Conservation (phyloP, 1,140 invertebrate genomes). For the Diplogasteroides magnus region DNA sequence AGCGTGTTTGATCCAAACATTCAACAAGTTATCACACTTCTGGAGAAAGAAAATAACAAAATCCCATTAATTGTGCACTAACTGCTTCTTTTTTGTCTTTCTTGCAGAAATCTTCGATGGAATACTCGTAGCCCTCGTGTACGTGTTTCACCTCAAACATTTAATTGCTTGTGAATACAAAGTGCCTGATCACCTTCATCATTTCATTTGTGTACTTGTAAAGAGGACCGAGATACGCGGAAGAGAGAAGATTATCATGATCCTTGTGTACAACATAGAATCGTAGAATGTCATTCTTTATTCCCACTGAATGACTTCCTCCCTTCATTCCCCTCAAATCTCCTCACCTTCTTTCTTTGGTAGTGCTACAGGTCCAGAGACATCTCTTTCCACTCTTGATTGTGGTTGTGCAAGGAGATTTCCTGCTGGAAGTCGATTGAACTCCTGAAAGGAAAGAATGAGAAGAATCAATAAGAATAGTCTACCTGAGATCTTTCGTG, state of each 20-base stretch:
- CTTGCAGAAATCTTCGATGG: conserved; percentile 51
- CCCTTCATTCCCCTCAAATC: background rate
- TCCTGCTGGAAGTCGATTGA: conserved; percentile 26
- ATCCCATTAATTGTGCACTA: background rate
- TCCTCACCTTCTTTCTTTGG: background rate
- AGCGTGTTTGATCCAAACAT: conserved; percentile 55
- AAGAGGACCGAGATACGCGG: conserved; percentile 45
- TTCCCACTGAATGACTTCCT: conserved; percentile 9
- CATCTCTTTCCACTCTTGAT: conserved; percentile 21
- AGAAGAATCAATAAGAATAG: conserved; percentile 2
- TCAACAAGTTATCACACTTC: conserved; percentile 42
- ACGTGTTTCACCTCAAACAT: conserved; percentile 27
- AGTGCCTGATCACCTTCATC: too few species aligned
- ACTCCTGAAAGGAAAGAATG: conserved; percentile 14
- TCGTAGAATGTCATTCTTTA: conserved; percentile 48
- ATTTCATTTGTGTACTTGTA: conserved; percentile 52
- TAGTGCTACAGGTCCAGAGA: conserved; percentile 19
- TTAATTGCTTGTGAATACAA: too few species aligned
- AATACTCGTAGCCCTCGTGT: conserved; percentile 29
- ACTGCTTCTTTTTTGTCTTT: conserved; percentile 36
- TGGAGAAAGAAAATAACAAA: conserved; percentile 6
- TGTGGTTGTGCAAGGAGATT: conserved; percentile 5
- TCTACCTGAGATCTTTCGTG: conserved; percentile 20
- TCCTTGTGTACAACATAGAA: conserved; percentile 54
- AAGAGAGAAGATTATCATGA: conserved; percentile 49